A percentile compares a stretch with the other conserved stretches of the same genome.
Evolutionary conservation across 2,797 vertebrate species (phyloP).

Genomic region (Huso huso): DNA sequence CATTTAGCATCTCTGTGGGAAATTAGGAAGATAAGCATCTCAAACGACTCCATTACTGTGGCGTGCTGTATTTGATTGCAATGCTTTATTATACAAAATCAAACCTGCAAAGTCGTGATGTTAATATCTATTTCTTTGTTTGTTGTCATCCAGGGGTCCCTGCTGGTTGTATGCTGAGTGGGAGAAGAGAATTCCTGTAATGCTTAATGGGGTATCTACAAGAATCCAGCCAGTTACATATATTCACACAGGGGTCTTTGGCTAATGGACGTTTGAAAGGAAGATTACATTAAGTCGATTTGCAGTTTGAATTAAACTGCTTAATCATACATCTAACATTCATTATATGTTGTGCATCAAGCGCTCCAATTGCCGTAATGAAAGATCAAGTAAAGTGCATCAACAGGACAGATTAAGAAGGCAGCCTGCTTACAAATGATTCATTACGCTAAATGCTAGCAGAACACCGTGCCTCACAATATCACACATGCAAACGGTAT

Average conservation of each 20-base stretch:
- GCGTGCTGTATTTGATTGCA: constrained; percentile 63
- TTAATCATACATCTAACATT: constrained; percentile 76
- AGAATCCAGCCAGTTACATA: constrained; percentile 76
- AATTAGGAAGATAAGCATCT: constrained; percentile 59
- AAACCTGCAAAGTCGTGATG: constrained; percentile 66
- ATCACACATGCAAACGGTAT: no score
- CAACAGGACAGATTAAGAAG: constrained; percentile 67
- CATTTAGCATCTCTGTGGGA: not conserved
- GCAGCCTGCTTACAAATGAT: constrained; percentile 69
- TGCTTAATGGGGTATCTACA: constrained; percentile 73
- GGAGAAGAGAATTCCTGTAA: constrained; percentile 73
- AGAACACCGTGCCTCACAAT: constrained; percentile 32
- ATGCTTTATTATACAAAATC: constrained; percentile 77
- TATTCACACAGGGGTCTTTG: constrained; percentile 60
- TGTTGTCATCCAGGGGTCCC: constrained; percentile 57
- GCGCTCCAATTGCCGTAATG: constrained; percentile 72
- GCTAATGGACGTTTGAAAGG: constrained; percentile 72
- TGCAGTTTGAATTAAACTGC: constrained; percentile 72
- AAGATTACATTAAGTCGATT: constrained; percentile 73
- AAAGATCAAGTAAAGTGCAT: constrained; percentile 77
- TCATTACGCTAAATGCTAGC: constrained; percentile 70
- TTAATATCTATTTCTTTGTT: constrained; percentile 69
- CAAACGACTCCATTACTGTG: constrained; percentile 68
- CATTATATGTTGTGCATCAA: constrained; percentile 65
- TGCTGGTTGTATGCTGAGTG: constrained; percentile 47